Base-by-base conservation (phyloP, 2,888 invertebrate genomes). In the Achlya flavicornis region DNA sequence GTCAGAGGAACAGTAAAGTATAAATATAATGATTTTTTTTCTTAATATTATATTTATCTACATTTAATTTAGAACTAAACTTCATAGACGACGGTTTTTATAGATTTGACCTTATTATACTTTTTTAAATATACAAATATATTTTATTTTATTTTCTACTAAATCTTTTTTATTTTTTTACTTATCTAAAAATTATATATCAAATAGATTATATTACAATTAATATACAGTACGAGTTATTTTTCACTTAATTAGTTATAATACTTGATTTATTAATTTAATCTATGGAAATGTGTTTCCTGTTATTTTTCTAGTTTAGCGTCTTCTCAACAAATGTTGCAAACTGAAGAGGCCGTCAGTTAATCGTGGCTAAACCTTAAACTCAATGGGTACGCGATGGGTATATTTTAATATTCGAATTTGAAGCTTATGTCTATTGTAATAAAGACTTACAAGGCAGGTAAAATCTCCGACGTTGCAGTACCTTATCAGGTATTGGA, bases 201-300 rank as follows among this genome's bases (percentile, higher is more conserved):
- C n/a, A n/a, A n/a, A n/a, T n/a, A 19, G 62, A 75, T 58, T 62
- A 65, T 78, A 72, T 78, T 78, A 78, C 57, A 58, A 43, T 61
- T 62, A 12, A 33, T 64, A 67, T 61, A 53, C 12, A 63, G 41
- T 57, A 41, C 38, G 32, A 53, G 16, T n/a, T 64, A 63, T 59
- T 19, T 61, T 53, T 57, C 41, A 57, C 58, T 61, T 68, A 67
- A 66, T 72, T 67, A 72, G 71, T 71, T 65, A 70, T 76, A 78
- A 79, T 79, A 75, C 74, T 79, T 73, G 12, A 53, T 64, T 67
- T 58, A 66, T 68, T 63, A 64, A 66, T 73, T 74, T 69, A 66
- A 64, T 70, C 72, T 80, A 78, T 80, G 77, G 78, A 83, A 77
- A 76, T 82, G 78, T 76, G 68, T 43, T 60, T 71, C 65, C 43